Conservation (phyloP, 2,797 vertebrate genomes). For the Microcaecilia unicolor region DNA sequence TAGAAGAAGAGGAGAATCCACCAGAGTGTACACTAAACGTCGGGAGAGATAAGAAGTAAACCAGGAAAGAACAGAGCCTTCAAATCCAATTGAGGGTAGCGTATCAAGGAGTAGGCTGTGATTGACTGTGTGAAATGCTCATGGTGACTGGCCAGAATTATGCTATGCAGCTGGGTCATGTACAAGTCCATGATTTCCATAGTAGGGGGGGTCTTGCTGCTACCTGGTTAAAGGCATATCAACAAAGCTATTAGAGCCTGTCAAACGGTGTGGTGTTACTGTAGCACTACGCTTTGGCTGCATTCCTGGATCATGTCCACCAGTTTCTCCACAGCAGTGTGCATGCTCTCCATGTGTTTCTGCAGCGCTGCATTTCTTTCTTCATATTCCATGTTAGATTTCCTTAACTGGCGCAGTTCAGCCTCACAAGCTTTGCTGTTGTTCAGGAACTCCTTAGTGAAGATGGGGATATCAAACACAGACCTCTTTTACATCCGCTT, state of each 20-base stretch:
- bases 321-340: slow-evolving; percentile 86
- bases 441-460: slow-evolving; percentile 97
- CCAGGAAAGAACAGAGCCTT: too few relatives aligned
- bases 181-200: too few relatives aligned
- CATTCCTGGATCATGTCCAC: slow-evolving; percentile 92
- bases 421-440: slow-evolving; percentile 97
- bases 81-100: too few relatives aligned
- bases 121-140: too few relatives aligned
- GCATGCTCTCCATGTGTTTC: slow-evolving; percentile 97
- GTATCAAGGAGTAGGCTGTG: too few relatives aligned
- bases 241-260: slow-evolving; percentile 84
- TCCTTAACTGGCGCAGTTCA: slow-evolving; percentile 89
- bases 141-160: too few relatives aligned
- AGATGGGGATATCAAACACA: slow-evolving; percentile 97
- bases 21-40: too few relatives aligned
- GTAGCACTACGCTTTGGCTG: slow-evolving; percentile 78
- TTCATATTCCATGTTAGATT: slow-evolving; percentile 98
- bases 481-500: slow-evolving; percentile 85
- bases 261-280: slow-evolving; percentile 85
- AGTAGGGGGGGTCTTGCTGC: too few relatives aligned
- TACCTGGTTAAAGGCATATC: slow-evolving; percentile 79
- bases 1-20: too few relatives aligned
- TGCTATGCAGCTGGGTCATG: too few relatives aligned
- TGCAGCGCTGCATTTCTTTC: slow-evolving; percentile 95
- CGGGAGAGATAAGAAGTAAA: too few relatives aligned